Conservation (phyloP, 2,113 vertebrate genomes). For the Dasyornis broadbenti region DNA sequence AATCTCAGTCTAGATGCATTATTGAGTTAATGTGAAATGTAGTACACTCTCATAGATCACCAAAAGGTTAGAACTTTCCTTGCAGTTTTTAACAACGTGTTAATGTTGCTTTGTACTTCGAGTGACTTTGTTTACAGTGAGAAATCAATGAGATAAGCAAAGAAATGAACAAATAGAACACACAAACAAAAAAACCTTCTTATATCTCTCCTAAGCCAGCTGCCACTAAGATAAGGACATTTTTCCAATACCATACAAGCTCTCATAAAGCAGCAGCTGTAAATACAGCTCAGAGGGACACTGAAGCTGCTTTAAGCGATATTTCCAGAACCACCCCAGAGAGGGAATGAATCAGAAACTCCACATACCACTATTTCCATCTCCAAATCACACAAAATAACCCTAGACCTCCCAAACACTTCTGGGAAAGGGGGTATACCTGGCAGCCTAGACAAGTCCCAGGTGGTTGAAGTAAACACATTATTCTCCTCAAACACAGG, state of each 20-base stretch:
- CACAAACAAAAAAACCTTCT: neutral
- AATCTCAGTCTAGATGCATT: neutral
- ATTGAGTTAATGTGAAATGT: neutral
- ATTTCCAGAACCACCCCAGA: neutral
- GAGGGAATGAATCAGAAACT: neutral
- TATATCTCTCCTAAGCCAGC: neutral
- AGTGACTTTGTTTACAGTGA: neutral
- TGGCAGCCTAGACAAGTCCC: neutral
- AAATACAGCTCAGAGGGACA: neutral
- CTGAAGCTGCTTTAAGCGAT: neutral
- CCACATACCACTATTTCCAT: neutral
- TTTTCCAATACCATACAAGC: neutral
- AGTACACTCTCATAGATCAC: neutral
- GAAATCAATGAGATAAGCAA: neutral
- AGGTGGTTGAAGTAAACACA: neutral
- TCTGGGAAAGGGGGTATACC: rapidly evolving
- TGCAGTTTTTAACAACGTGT: neutral
- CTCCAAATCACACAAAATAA: neutral
- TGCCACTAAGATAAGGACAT: neutral
- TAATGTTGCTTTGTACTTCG: neutral
- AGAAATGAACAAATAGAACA: neutral
- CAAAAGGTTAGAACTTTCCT: neutral
- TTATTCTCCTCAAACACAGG: neutral
- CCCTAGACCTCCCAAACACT: neutral
- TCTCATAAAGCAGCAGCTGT: neutral